Base-by-base conservation (phyloP, 2,113 vertebrate species). In the Ginglymostoma cirratum region DNA sequence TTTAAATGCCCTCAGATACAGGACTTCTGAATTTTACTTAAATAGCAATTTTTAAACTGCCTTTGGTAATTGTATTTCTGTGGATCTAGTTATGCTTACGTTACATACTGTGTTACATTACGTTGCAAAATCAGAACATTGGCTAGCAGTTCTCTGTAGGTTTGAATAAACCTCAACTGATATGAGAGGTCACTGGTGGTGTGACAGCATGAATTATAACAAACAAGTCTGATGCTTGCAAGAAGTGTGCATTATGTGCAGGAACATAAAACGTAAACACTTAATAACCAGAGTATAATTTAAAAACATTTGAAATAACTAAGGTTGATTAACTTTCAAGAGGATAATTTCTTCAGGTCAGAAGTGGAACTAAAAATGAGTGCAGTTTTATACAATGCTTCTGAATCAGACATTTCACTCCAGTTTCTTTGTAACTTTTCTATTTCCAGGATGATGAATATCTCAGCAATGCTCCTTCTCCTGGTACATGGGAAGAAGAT, bases 401-500 rank as follows among this genome's bases (percentile, higher is more conserved):
- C 38, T n/a, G 19, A 38, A 27, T 61, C 19, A 61, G 3, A 61
- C 34, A 12, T 90, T 90, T 61, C 87, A 61, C 52, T 61, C 55
- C 10, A 65, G 34, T 52, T n/a, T 61, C 30, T 93, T 93, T 95
- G 42, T 14, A 0, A 70, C 27, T 12, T 95, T 76, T 72, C 23
- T 76, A 6, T 67, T 42, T 34, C 15, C 27, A 94, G 94, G 38
- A 69, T 42, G 92, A 95, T 30, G 94, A 70, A 12, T 95, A 76
- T 76, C 94, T 95, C 7, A 17, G 23, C 42, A 95, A 70, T 72
- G 24, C 69, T 30, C 67, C 94, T 34, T 95, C 94, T 95, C 69
- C 94, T 95, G 67, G 94, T 3, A 19, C 94, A 12, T 95, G 94
- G 94, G 94, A 48, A 45, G 94, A 95, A 76, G 94, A 95, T 76